Evolutionary conservation across 2,888 invertebrate species (phyloP).

Genomic region (Platycheirus rosarum): DNA sequence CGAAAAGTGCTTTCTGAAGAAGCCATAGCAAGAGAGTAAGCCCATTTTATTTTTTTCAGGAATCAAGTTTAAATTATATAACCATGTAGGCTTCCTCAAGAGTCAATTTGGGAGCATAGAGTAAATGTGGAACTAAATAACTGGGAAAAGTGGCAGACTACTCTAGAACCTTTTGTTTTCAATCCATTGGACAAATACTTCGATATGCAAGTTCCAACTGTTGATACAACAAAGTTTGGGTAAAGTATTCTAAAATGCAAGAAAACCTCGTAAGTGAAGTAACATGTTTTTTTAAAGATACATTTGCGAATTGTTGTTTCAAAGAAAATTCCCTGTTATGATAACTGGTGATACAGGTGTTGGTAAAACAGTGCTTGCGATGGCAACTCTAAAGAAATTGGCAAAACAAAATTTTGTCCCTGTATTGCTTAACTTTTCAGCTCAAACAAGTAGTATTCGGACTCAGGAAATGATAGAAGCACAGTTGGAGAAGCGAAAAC

Average conservation of each 20-base stretch:
- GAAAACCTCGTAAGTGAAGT: too few relatives aligned
- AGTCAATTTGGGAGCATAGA: constrained; percentile 89
- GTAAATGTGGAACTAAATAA: constrained; percentile 88
- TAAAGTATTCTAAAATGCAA: too few relatives aligned
- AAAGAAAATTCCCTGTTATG: constrained; percentile 90
- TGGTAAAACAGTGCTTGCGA: constrained; percentile 94
- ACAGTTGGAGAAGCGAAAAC: constrained; percentile 92
- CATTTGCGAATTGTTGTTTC: constrained; percentile 86
- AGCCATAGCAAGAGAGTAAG: constrained; percentile 21
- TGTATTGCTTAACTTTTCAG: constrained; percentile 93
- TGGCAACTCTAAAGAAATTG: constrained; percentile 88
- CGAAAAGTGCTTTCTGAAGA: constrained; percentile 85
- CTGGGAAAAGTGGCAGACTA: constrained; percentile 90
- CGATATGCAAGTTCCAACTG: constrained; percentile 94
- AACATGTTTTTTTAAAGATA: constrained; percentile 75
- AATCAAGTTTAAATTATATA: neutral
- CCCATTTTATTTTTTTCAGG: neutral
- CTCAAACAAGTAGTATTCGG: constrained; percentile 92
- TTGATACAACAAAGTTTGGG: constrained; percentile 94
- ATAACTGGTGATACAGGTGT: constrained; percentile 96
- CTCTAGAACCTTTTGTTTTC: constrained; percentile 89
- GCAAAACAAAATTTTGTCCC: constrained; percentile 87
- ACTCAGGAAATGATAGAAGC: constrained; percentile 93
- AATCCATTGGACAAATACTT: constrained; percentile 90
- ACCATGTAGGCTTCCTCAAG: constrained; percentile 86